Conservation (phyloP, 2,888 invertebrate genomes). For the Podabrus alpinus region DNA sequence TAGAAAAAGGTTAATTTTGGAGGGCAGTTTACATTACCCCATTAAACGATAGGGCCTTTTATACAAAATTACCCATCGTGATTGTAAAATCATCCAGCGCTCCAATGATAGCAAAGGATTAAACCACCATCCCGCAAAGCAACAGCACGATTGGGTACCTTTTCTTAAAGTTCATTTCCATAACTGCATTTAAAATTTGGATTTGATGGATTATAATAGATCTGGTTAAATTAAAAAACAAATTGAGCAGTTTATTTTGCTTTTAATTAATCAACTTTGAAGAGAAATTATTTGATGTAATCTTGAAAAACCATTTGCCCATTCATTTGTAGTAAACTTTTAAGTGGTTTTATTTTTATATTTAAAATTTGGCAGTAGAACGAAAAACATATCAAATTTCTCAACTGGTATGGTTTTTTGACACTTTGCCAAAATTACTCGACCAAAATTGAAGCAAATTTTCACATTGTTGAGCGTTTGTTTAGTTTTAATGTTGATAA, state of each 20-base stretch:
- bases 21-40: too few relatives aligned
- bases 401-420: slow-evolving; percentile 13
- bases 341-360: slow-evolving; percentile 20
- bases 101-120: too few relatives aligned
- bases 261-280: neutral
- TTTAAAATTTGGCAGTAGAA: slow-evolving; percentile 20
- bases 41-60: too few relatives aligned
- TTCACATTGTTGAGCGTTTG: neutral
- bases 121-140: too few relatives aligned
- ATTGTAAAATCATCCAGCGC: too few relatives aligned
- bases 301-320: neutral
- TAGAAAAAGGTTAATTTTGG: too few relatives aligned
- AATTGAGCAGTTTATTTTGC: neutral
- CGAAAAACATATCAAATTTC: slow-evolving; percentile 22
- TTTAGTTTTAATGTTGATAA: neutral
- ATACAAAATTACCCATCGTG: too few relatives aligned
- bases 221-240: too few relatives aligned
- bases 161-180: too few relatives aligned
- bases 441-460: slow-evolving; percentile 9
- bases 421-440: slow-evolving; percentile 21
- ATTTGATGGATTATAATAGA: too few relatives aligned
- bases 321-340: slow-evolving; percentile 14
- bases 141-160: too few relatives aligned
- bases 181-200: too few relatives aligned
- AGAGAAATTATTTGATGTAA: neutral